These are phyloP conservation scores for Hoplodrina ambigua DNA, from an alignment of 2,888 invertebrate genomes.

Conservation along the genomic window DNA sequence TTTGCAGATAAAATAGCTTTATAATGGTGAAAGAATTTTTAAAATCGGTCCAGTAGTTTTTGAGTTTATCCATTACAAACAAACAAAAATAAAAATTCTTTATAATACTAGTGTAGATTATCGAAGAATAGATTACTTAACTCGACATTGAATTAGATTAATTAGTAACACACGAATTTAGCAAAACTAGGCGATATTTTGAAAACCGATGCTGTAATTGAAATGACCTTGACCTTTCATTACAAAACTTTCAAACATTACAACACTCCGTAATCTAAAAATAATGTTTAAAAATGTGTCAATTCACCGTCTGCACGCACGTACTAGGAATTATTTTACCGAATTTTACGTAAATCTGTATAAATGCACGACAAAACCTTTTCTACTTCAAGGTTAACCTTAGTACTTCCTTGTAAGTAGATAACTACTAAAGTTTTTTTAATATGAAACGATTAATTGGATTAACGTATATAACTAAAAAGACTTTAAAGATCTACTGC, in stretches of 20 bases:
- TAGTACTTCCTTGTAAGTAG: slow-evolving; percentile 20
- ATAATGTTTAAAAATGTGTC: slow-evolving; percentile 1
- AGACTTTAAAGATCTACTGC: no score
- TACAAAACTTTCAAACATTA: slow-evolving; percentile 9
- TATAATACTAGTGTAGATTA: no score
- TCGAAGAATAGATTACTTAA: no score
- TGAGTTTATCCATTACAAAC: no score
- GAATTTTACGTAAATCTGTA: slow-evolving; percentile 27
- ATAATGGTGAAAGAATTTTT: no score
- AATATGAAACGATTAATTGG: no score
- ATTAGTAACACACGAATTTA: slow-evolving; percentile 14
- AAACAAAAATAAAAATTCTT: no score
- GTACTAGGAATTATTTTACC: slow-evolving; percentile 36
- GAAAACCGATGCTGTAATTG: neutral
- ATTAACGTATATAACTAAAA: no score
- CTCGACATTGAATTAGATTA: neutral
- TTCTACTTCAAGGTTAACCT: slow-evolving; percentile 48
- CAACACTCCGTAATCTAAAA: slow-evolving; percentile 3
- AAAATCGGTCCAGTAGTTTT: no score
- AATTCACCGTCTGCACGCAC: slow-evolving; percentile 52
- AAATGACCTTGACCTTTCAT: slow-evolving; percentile 24
- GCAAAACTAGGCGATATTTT: slow-evolving; percentile 1
- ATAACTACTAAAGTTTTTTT: no score
- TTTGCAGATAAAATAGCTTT: no score
- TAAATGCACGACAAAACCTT: slow-evolving; percentile 25